These are phyloP conservation scores for Phaetusa simplex DNA, from an alignment of 2,113 vertebrate genomes.

Conservation along the genomic window DNA sequence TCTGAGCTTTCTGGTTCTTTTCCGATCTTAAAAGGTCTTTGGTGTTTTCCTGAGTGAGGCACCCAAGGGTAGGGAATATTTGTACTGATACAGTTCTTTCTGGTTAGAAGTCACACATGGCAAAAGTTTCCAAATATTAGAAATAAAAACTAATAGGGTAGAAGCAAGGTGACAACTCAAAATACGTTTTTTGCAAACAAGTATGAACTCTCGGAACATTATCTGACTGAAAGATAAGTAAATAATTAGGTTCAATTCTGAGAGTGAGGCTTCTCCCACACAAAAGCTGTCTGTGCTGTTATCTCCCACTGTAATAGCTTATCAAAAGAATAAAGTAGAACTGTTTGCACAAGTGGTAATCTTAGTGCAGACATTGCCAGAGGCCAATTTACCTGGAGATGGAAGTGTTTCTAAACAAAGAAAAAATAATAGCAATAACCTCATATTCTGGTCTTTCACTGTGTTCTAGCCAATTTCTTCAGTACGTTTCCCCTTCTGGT, in stretches of 20 bases:
- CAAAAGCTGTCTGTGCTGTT: not conserved
- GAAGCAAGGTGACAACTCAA: not conserved
- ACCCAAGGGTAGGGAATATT: not conserved
- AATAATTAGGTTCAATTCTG: not conserved
- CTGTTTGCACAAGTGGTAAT: not conserved
- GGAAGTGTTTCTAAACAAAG: not conserved
- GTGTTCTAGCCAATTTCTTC: not conserved
- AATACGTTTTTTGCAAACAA: slow-evolving; percentile 10
- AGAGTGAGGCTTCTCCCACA: not conserved
- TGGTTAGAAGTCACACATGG: not conserved
- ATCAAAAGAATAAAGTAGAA: not conserved
- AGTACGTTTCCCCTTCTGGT: not conserved
- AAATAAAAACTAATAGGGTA: not conserved
- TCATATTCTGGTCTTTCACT: not conserved
- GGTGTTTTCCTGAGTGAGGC: not conserved
- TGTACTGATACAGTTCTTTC: not conserved
- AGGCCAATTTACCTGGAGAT: not conserved
- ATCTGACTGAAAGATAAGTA: not conserved
- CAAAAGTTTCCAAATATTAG: not conserved
- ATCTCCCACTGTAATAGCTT: not conserved
- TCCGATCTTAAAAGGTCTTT: not conserved
- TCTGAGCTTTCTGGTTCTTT: not conserved
- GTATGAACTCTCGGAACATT: not conserved
- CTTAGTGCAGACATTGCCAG: not conserved
- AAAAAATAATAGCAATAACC: not conserved